phyloP scores from a whole-genome alignment of 2,113 vertebrate genomes.

The Carlito syrichta region DNA sequence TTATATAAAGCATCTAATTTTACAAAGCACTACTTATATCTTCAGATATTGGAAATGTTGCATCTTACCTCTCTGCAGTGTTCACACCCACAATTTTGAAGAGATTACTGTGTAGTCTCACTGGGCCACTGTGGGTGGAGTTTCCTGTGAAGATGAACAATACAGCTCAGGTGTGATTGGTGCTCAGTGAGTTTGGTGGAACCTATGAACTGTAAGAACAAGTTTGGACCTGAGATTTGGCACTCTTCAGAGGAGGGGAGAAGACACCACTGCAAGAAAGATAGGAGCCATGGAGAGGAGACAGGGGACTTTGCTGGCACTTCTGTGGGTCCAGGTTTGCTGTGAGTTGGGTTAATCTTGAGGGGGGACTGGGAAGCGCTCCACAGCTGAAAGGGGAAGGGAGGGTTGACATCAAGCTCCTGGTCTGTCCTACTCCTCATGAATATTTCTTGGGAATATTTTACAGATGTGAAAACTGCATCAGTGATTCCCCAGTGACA shows the following conservation, averaged over 20 bases:
- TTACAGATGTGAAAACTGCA: background rate
- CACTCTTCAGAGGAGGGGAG: background rate
- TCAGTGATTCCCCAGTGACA: background rate
- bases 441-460: background rate
- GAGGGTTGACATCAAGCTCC: background rate
- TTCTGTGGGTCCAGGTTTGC: background rate
- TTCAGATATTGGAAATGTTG: background rate
- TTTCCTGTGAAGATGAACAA: background rate
- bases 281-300: background rate
- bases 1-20: background rate
- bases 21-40: no score
- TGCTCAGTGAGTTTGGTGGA: background rate
- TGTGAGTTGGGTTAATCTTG: background rate
- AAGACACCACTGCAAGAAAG: background rate
- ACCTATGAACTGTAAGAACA: background rate
- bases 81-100: background rate
- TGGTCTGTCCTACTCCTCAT: background rate
- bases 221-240: background rate
- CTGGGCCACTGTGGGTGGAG: background rate
- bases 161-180: background rate
- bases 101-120: background rate
- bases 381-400: background rate
- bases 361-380: background rate
- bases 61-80: accelerated
- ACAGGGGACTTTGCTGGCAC: background rate